Evolutionary conservation across 2,113 vertebrate species (phyloP).

Genomic region (Anguilla japonica): DNA sequence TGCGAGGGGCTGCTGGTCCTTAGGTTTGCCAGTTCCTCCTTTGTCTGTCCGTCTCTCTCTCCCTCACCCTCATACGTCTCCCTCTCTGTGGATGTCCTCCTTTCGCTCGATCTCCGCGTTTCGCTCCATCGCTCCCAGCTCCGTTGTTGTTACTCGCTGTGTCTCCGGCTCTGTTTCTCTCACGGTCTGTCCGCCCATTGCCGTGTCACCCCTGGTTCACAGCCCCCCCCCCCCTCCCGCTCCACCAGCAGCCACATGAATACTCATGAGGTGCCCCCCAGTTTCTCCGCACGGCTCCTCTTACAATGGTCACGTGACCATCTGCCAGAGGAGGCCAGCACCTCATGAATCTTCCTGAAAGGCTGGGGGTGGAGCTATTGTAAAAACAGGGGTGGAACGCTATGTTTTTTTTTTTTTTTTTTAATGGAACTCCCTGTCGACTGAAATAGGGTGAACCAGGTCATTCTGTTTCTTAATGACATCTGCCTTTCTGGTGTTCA

Average conservation of each 20-base stretch:
- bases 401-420: background rate
- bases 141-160: conserved; percentile 31
- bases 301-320: background rate
- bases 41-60: conserved; percentile 34
- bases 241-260: background rate
- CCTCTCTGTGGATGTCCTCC: background rate
- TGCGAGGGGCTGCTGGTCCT: background rate
- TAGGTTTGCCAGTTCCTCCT: conserved; percentile 1
- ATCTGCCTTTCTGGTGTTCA: conserved; percentile 36
- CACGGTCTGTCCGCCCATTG: conserved; percentile 11
- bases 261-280: background rate
- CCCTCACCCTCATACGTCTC: background rate
- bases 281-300: background rate
- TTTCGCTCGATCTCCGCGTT: conserved; percentile 38
- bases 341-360: background rate
- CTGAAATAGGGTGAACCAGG: background rate
- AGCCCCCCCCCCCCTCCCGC: background rate
- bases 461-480: conserved; percentile 22
- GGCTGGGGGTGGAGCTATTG: background rate
- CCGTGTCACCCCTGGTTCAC: conserved; percentile 19
- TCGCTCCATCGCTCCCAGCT: conserved; percentile 41
- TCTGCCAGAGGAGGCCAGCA: background rate
- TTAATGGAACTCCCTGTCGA: background rate
- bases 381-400: background rate
- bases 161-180: background rate